Evolutionary conservation across 2,113 vertebrate genomes (phyloP).

Genomic region (Rostratula benghalensis): DNA sequence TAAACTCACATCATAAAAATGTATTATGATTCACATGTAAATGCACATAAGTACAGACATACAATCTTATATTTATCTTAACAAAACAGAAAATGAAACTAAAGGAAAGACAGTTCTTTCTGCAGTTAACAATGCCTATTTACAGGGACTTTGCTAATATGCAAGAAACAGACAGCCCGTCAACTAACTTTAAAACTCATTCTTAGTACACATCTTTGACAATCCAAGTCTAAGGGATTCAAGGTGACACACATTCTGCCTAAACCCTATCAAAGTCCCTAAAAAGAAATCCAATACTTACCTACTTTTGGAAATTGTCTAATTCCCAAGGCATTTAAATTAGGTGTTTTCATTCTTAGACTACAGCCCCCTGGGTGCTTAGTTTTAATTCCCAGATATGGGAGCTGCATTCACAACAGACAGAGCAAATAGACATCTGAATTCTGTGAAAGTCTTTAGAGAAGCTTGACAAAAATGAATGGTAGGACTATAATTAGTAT

Average conservation of each 20-base stretch:
- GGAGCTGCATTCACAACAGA: neutral
- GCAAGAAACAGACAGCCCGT: neutral
- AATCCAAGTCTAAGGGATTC: neutral
- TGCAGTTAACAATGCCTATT: neutral
- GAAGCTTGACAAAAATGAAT: neutral
- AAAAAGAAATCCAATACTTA: neutral
- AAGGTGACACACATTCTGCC: neutral
- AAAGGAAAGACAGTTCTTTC: neutral
- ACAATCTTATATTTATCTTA: neutral
- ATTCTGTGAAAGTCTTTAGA: neutral
- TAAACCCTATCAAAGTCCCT: neutral
- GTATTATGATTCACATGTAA: neutral
- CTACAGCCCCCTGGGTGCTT: neutral
- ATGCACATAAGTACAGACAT: neutral
- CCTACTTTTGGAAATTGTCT: neutral
- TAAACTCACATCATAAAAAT: neutral
- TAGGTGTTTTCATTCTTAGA: neutral
- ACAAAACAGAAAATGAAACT: neutral
- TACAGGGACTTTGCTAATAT: neutral
- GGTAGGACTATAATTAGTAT: neutral
- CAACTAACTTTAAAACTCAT: neutral
- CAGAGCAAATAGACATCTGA: neutral
- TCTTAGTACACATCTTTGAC: neutral
- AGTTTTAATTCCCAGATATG: neutral
- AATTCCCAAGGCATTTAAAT: slow-evolving; percentile 11